A percentile compares a stretch with the other conserved stretches of the same genome.
Evolutionary conservation across 64 coral and sea anemone species (phyloP).

Genomic region (Dendronephthya gigantea): DNA sequence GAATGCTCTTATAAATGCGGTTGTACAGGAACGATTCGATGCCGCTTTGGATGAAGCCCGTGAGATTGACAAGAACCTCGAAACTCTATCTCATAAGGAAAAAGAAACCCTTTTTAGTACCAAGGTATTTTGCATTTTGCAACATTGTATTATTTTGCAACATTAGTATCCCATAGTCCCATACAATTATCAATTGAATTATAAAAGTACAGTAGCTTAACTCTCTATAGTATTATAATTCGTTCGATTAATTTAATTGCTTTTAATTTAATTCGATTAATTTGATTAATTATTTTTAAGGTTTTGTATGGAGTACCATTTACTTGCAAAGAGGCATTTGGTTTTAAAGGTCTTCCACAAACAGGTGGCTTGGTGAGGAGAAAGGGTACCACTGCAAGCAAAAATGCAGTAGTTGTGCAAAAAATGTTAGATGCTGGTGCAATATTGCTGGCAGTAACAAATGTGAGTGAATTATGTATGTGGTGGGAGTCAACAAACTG

Average conservation of each 20-base stretch:
- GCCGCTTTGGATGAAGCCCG: slow-evolving; percentile 58
- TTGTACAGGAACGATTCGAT: slow-evolving; percentile 69
- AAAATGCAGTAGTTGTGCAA: slow-evolving; percentile 56
- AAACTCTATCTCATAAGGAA: slow-evolving; percentile 31
- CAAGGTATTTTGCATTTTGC: slow-evolving; percentile 35
- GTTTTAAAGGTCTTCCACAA: slow-evolving; percentile 57
- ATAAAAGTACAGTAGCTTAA: too few relatives aligned
- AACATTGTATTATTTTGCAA: too few relatives aligned
- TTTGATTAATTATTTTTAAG: too few relatives aligned
- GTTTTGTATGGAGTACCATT: slow-evolving; percentile 58
- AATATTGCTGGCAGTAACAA: slow-evolving; percentile 64
- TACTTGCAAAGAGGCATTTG: slow-evolving; percentile 81
- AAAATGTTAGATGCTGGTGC: slow-evolving; percentile 56
- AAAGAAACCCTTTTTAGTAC: slow-evolving; percentile 29
- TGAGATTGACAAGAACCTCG: slow-evolving; percentile 60
- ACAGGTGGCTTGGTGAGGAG: slow-evolving; percentile 73
- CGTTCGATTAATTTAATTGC: too few relatives aligned
- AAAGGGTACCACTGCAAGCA: slow-evolving; percentile 39
- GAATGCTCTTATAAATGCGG: slow-evolving; percentile 64
- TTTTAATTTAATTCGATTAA: too few relatives aligned
- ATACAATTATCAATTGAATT: too few relatives aligned
- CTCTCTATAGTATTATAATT: too few relatives aligned
- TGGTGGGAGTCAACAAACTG: slow-evolving; percentile 90
- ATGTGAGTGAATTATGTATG: slow-evolving; percentile 88
- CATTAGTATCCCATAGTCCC: too few relatives aligned